Percentiles rank a stretch among this genome's conserved stretches.
phyloP scores from a whole-genome alignment of 1,140 invertebrate species.

The Drosophila kanapiae region DNA sequence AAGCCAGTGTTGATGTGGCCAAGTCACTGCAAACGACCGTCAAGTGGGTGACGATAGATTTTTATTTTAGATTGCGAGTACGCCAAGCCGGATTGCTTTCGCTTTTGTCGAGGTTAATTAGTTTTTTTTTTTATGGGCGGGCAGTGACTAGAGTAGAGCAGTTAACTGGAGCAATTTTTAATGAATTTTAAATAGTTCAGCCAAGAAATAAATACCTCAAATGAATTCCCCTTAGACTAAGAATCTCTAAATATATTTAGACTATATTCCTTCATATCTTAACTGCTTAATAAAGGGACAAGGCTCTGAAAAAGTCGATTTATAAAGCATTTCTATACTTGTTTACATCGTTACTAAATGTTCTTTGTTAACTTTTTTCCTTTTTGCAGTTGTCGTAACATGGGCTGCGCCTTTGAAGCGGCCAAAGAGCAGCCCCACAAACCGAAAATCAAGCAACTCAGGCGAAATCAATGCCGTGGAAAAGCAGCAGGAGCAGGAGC shows the following conservation, averaged over 20 bases:
- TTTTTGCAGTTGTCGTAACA: conserved; percentile 77
- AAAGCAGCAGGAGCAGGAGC: conserved; percentile 16
- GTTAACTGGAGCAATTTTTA: not conserved
- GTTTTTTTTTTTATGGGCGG: conserved; percentile 16
- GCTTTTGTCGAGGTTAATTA: conserved; percentile 39
- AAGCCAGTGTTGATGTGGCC: conserved; percentile 32
- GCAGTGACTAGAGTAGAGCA: not conserved
- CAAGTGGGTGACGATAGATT: conserved; percentile 60
- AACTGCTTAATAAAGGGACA: not conserved
- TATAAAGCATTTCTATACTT: not conserved
- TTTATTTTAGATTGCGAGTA: conserved; percentile 41
- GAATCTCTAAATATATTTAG: too few species aligned
- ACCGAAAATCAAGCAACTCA: conserved; percentile 46
- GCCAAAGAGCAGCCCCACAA: conserved; percentile 68
- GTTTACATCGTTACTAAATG: not conserved
- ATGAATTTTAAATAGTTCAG: too few species aligned
- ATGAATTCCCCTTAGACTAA: too few species aligned
- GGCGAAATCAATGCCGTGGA: conserved; percentile 53
- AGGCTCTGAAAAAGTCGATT: too few species aligned
- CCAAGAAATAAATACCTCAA: too few species aligned
- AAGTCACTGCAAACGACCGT: conserved; percentile 50
- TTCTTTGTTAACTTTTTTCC: conserved; percentile 13
- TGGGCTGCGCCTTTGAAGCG: conserved; percentile 82
- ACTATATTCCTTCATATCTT: not conserved
- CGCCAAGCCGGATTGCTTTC: conserved; percentile 25